phyloP scores from a whole-genome alignment of 2,888 invertebrate genomes.

The Phalera bucephala region DNA sequence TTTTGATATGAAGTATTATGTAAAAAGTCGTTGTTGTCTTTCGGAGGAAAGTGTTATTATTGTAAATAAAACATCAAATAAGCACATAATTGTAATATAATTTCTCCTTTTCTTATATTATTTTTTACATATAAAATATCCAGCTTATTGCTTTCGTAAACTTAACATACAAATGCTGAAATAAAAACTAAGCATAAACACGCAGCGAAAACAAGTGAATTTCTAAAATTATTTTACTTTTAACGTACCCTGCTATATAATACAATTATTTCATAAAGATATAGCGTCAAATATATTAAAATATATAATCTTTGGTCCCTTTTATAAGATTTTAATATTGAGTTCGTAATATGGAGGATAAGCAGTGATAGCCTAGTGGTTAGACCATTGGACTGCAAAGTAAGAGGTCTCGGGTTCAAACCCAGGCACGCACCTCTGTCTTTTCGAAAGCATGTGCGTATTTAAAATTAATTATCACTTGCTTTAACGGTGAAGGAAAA shows the following conservation, averaged over 20 bases:
- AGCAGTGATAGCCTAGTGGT: no score
- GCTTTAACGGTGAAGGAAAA: no score
- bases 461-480: no score
- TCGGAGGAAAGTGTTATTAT: no score
- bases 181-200: constrained; percentile 23
- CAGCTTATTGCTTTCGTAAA: constrained; percentile 57
- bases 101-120: constrained; percentile 41
- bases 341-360: no score
- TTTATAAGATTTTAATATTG: constrained; percentile 10
- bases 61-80: constrained; percentile 53
- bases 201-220: constrained; percentile 16
- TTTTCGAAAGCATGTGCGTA: no score
- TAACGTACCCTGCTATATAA: constrained; percentile 17
- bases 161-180: constrained; percentile 37
- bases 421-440: no score
- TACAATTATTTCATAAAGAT: background rate
- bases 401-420: no score
- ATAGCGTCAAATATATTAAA: no score
- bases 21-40: no score
- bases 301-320: constrained; percentile 10
- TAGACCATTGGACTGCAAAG: no score
- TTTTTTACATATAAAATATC: constrained; percentile 41
- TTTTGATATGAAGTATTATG: no score
- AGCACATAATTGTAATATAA: constrained; percentile 66
- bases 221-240: constrained; percentile 2